phyloP scores from a whole-genome alignment of 2,113 vertebrate species.

The Tragelaphus imberbis region DNA sequence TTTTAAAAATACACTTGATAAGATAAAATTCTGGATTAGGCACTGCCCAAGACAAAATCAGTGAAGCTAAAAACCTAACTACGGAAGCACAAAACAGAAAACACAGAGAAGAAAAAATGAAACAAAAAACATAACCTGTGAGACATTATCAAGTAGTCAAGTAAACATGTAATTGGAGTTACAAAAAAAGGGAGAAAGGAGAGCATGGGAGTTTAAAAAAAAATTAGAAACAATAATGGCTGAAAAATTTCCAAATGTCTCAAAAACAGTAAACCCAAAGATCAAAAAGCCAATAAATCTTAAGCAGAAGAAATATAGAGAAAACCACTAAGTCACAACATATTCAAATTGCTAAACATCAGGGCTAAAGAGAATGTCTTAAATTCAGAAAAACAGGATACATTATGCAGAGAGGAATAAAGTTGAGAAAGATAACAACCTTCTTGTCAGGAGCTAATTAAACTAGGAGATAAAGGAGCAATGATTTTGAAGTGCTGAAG shows the following conservation, averaged over 20 bases:
- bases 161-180: background rate
- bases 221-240: background rate
- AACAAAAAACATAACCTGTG: background rate
- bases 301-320: background rate
- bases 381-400: background rate
- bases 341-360: background rate
- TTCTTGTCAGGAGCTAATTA: background rate
- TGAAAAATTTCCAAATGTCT: background rate
- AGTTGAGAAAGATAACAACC: conserved; percentile 12
- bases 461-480: background rate
- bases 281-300: background rate
- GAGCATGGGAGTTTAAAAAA: background rate
- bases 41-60: background rate
- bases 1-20: background rate
- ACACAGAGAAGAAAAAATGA: background rate
- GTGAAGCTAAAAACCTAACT: background rate
- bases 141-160: background rate
- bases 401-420: background rate
- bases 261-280: background rate
- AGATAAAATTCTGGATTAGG: background rate
- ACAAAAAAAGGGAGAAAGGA: background rate
- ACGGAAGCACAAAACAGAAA: background rate
- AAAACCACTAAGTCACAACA: background rate
- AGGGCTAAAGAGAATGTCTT: background rate
- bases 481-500: background rate